Conservation (phyloP, 2,113 vertebrate genomes). For the Rhabdomys dilectus region DNA sequence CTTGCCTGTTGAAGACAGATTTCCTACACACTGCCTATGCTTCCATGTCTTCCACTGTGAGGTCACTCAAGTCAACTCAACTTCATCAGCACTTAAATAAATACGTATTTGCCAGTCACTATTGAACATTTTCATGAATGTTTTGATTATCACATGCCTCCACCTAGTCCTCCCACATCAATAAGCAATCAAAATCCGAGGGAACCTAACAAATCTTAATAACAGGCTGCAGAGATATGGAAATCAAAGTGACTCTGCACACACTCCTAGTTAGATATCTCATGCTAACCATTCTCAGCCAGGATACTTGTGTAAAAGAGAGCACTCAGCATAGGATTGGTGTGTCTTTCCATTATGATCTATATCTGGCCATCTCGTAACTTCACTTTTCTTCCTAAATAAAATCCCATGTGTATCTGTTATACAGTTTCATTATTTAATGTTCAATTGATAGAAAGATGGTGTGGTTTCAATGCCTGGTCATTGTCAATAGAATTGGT, state of each 20-base stretch:
- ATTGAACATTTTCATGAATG: not conserved
- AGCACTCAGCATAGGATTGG: not conserved
- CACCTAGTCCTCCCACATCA: not conserved
- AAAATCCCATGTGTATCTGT: not conserved
- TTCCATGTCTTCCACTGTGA: not conserved
- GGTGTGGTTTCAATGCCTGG: not conserved
- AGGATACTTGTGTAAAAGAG: not conserved
- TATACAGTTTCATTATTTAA: not conserved
- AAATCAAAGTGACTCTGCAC: not conserved
- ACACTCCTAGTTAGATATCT: not conserved
- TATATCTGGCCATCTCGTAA: too few relatives aligned
- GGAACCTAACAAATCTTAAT: too few relatives aligned
- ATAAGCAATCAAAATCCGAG: not conserved
- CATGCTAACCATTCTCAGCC: too few relatives aligned
- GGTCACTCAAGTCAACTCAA: not conserved
- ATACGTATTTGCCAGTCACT: not conserved
- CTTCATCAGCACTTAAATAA: not conserved
- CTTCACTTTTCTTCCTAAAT: not conserved
- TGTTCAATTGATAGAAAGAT: not conserved
- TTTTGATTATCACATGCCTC: not conserved
- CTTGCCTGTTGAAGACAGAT: not conserved
- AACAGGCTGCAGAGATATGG: not conserved
- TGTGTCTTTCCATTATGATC: not conserved
- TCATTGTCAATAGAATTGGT: not conserved
- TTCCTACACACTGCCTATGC: not conserved